These are phyloP conservation scores for Acleris literana DNA, from an alignment of 2,888 invertebrate species.

Conservation along the genomic window DNA sequence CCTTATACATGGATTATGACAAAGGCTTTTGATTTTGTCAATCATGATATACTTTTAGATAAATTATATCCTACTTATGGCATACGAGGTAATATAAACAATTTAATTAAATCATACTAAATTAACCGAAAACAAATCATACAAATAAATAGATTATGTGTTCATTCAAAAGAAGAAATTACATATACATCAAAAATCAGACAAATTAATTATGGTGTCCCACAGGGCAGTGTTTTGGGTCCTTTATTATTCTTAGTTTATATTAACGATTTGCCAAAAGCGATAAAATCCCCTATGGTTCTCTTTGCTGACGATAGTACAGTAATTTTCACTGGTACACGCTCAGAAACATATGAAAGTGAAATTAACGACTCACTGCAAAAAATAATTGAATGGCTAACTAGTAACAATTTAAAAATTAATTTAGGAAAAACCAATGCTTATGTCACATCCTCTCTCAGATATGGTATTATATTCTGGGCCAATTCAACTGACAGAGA, in stretches of 20 bases:
- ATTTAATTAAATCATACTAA: slow-evolving; percentile 37
- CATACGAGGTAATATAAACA: slow-evolving; percentile 28
- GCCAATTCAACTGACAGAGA: neutral
- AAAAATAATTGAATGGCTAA: slow-evolving; percentile 27
- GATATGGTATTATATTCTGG: neutral
- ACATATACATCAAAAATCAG: slow-evolving; percentile 9
- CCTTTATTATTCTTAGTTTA: slow-evolving; percentile 16
- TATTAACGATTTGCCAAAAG: slow-evolving; percentile 20
- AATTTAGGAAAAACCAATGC: slow-evolving; percentile 32
- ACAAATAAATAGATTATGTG: slow-evolving; percentile 21
- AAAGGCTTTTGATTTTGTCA: slow-evolving; percentile 39
- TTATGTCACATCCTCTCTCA: neutral
- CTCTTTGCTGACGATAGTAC: slow-evolving; percentile 37
- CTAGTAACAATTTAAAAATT: slow-evolving; percentile 29
- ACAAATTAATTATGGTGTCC: slow-evolving; percentile 26
- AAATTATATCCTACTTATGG: slow-evolving; percentile 33
- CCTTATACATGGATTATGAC: slow-evolving; percentile 39
- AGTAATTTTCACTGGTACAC: slow-evolving; percentile 14
- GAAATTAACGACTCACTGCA: slow-evolving; percentile 11
- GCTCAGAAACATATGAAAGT: neutral
- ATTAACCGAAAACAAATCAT: slow-evolving; percentile 26
- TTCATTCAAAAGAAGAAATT: slow-evolving; percentile 15
- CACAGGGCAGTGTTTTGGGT: slow-evolving; percentile 32
- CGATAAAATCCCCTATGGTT: slow-evolving; percentile 16
- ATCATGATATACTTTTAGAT: slow-evolving; percentile 31